Conservation (phyloP, 2,113 vertebrate genomes). For the Syngnathus scovelli region DNA sequence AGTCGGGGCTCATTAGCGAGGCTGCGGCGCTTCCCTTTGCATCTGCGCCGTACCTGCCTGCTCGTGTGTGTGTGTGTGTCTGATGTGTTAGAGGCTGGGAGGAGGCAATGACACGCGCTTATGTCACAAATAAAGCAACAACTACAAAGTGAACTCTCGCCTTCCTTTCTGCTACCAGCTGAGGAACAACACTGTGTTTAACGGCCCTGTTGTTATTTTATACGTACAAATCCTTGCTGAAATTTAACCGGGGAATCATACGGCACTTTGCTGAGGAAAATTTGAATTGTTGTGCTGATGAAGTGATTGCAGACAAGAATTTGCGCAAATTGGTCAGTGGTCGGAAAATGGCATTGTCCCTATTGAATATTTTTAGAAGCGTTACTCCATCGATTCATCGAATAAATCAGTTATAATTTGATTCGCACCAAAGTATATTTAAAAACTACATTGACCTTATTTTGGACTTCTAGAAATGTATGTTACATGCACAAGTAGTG, state of each 20-base stretch:
- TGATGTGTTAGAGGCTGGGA: conserved; percentile 22
- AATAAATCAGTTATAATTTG: too few species aligned
- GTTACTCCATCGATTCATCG: too few species aligned
- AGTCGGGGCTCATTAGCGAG: conserved; percentile 60
- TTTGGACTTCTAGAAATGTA: too few species aligned
- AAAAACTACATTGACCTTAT: too few species aligned
- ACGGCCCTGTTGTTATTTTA: not conserved
- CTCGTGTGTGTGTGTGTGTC: not conserved
- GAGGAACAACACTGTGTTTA: not conserved
- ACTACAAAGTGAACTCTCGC: conserved; percentile 5
- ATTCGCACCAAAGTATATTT: too few species aligned
- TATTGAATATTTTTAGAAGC: too few species aligned
- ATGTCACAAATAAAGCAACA: conserved; percentile 12
- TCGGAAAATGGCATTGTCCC: not conserved
- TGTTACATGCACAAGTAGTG: not conserved
- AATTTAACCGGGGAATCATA: conserved; percentile 1
- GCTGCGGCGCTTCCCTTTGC: conserved; percentile 39
- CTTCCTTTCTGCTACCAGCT: not conserved
- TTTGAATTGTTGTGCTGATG: not conserved
- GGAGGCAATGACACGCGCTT: conserved; percentile 13
- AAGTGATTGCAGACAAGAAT: not conserved
- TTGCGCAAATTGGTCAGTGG: not conserved
- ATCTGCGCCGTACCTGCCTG: not conserved
- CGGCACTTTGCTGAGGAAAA: not conserved
- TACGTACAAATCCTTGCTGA: not conserved